Evolutionary conservation across 2,113 vertebrate species (phyloP).

Genomic region (Elaphurus davidianus): DNA sequence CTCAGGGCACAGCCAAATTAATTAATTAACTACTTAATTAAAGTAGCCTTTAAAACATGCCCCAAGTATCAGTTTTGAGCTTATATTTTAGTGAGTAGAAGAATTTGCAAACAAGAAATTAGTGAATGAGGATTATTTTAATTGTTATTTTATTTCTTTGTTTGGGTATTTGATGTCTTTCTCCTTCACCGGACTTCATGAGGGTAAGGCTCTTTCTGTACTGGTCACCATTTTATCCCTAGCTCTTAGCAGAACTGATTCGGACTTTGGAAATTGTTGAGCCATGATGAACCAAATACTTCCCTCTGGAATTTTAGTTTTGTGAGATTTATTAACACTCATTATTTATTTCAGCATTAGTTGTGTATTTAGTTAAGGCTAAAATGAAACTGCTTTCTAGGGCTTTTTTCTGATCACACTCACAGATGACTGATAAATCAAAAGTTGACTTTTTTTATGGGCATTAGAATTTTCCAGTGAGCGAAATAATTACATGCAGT

Average conservation of each 20-base stretch:
- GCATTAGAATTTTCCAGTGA: background rate
- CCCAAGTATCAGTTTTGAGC: background rate
- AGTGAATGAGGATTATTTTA: background rate
- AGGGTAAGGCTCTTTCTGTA: background rate
- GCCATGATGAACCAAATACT: background rate
- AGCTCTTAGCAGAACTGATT: background rate
- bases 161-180: background rate
- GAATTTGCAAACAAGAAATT: background rate
- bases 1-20: background rate
- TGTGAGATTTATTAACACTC: background rate
- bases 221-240: background rate
- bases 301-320: background rate
- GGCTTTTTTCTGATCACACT: background rate
- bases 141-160: background rate
- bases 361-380: background rate
- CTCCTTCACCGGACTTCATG: background rate
- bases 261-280: background rate
- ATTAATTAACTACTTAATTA: background rate
- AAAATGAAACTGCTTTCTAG: constrained; percentile 16
- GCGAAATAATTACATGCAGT: background rate
- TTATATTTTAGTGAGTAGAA: background rate
- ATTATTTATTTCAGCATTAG: background rate
- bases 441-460: background rate
- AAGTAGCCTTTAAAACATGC: background rate
- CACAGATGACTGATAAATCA: background rate